phyloP scores from a whole-genome alignment of 2,888 invertebrate species.

The Achlya flavicornis region DNA sequence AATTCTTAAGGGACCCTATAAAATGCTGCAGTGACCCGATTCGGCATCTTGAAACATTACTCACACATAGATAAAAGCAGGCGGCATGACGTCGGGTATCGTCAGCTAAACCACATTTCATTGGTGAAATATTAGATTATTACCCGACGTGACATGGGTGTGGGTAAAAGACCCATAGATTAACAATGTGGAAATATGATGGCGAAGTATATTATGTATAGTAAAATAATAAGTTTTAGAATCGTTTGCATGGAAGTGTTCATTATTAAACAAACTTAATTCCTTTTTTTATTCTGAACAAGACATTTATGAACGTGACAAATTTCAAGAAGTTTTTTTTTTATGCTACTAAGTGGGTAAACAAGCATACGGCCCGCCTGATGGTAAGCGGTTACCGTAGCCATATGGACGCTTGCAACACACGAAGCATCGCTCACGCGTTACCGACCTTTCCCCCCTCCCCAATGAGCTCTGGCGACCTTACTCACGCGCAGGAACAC shows the following conservation, averaged over 20 bases:
- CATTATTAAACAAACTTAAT: no score
- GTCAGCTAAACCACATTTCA: conserved; percentile 11
- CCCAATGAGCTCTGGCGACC: no score
- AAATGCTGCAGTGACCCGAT: conserved; percentile 18
- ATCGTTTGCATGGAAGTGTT: neutral
- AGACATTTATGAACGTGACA: no score
- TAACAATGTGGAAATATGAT: conserved; percentile 5
- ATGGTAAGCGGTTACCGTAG: no score
- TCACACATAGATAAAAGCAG: conserved; percentile 24
- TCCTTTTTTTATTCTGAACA: no score
- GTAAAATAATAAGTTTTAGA: neutral
- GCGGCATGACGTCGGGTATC: conserved; percentile 17
- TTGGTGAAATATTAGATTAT: conserved; percentile 11
- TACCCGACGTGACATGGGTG: neutral
- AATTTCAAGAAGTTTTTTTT: no score
- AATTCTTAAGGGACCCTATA: neutral
- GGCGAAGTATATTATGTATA: neutral
- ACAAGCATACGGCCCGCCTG: no score
- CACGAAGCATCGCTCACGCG: no score
- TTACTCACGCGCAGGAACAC: no score
- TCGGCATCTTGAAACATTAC: conserved; percentile 18
- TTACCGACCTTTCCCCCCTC: no score
- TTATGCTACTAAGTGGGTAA: no score
- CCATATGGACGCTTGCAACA: no score
- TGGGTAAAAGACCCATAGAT: conserved; percentile 7